These are phyloP conservation scores for Suillia variegata DNA, from an alignment of 2,888 invertebrate genomes.

Conservation along the genomic window DNA sequence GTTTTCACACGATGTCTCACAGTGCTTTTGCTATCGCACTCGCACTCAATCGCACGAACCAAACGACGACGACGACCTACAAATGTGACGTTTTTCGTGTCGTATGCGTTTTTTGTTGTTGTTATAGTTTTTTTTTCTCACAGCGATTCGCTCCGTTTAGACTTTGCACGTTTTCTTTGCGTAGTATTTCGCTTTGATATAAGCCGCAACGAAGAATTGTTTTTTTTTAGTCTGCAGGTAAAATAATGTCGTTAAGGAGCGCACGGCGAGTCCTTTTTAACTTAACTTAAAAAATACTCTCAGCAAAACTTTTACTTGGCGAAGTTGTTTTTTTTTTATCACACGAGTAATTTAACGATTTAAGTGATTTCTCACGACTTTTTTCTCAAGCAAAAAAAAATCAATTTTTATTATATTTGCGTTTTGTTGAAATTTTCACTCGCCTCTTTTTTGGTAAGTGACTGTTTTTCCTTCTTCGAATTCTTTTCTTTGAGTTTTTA, in stretches of 20 bases:
- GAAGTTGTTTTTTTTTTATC: no score
- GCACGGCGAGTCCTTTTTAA: no score
- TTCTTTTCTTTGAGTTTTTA: slow-evolving; percentile 13
- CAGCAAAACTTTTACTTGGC: no score
- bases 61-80: not conserved
- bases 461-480: no score
- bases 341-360: no score
- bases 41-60: no score
- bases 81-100: slow-evolving; percentile 12
- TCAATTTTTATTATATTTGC: slow-evolving; percentile 15
- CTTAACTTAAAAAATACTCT: no score
- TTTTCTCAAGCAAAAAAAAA: not conserved
- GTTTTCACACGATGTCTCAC: no score
- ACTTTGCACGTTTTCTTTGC: slow-evolving; percentile 6
- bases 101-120: no score
- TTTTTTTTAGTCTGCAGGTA: no score
- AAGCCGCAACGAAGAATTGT: slow-evolving; percentile 2
- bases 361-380: no score
- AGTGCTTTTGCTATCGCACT: slow-evolving; percentile 16
- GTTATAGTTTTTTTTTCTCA: slow-evolving; percentile 1
- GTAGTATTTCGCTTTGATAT: slow-evolving; percentile 13
- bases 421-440: slow-evolving; percentile 17
- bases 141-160: not conserved
- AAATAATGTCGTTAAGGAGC: no score
- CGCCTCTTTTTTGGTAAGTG: not conserved